phyloP scores from a whole-genome alignment of 2,113 vertebrate species.

The Laticauda colubrina region DNA sequence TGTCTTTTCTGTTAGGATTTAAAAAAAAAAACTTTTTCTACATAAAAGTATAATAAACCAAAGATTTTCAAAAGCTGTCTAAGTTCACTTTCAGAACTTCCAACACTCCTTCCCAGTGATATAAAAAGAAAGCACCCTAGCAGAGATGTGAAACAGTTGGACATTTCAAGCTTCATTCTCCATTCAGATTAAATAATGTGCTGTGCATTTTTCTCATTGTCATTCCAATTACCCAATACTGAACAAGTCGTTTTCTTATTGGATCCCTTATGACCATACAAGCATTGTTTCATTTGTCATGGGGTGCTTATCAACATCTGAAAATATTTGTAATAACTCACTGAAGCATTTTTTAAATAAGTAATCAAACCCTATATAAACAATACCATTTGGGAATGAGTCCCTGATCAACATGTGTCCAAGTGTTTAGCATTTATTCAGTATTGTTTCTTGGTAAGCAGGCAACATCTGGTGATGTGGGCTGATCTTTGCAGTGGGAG shows the following conservation, averaged over 20 bases:
- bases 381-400: background rate
- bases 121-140: background rate
- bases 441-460: background rate
- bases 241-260: background rate
- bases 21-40: background rate
- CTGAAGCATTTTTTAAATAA: background rate
- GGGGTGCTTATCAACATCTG: background rate
- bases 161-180: rapidly evolving
- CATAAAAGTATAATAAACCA: background rate
- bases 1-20: background rate
- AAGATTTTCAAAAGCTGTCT: background rate
- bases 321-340: slow-evolving; percentile 15
- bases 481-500: background rate
- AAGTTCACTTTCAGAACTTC: background rate
- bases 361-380: rapidly evolving
- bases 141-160: rapidly evolving
- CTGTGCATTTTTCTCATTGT: background rate
- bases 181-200: background rate
- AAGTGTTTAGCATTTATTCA: background rate
- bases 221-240: background rate
- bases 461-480: background rate
- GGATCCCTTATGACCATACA: background rate
- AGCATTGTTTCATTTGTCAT: background rate
- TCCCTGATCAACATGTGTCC: background rate
- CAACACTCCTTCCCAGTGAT: background rate